A percentile compares a stretch with the other conserved stretches of the same genome.
Conservation (phyloP, 2,113 vertebrate species). For the Athene cunicularia region DNA sequence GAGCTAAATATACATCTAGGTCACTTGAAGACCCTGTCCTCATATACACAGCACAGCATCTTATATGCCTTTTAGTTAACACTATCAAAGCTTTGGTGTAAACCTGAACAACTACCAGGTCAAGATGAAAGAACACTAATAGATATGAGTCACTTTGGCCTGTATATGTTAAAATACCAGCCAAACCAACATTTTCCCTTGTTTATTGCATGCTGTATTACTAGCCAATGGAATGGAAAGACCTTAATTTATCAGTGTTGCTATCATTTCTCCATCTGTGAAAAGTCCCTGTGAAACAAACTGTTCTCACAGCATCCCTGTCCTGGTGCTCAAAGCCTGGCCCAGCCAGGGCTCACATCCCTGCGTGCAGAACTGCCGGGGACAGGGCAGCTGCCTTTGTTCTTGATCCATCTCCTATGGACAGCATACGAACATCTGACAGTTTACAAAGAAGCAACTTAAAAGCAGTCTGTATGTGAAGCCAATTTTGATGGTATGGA, state of each 20-base stretch:
- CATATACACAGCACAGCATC: not conserved
- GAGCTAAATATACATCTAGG: not conserved
- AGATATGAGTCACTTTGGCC: not conserved
- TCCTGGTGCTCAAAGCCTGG: not conserved
- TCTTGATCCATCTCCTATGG: not conserved
- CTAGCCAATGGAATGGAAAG: not conserved
- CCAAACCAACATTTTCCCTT: not conserved
- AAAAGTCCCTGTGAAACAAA: not conserved
- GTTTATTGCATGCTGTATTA: not conserved
- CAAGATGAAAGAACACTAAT: not conserved
- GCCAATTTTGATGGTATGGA: not conserved
- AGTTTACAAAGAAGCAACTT: not conserved
- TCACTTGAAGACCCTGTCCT: not conserved
- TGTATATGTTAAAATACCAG: not conserved
- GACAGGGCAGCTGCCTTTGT: not conserved
- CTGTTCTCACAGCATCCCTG: not conserved
- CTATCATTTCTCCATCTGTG: not conserved
- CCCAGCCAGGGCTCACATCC: not conserved
- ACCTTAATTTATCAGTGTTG: not conserved
- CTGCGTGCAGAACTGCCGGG: accelerated
- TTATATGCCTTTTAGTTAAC: not conserved
- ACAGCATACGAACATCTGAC: not conserved
- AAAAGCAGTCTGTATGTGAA: not conserved
- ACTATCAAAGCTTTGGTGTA: not conserved
- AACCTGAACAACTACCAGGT: not conserved